phyloP scores from a whole-genome alignment of 2,888 invertebrate species.

The Ischnus inquisitorius region DNA sequence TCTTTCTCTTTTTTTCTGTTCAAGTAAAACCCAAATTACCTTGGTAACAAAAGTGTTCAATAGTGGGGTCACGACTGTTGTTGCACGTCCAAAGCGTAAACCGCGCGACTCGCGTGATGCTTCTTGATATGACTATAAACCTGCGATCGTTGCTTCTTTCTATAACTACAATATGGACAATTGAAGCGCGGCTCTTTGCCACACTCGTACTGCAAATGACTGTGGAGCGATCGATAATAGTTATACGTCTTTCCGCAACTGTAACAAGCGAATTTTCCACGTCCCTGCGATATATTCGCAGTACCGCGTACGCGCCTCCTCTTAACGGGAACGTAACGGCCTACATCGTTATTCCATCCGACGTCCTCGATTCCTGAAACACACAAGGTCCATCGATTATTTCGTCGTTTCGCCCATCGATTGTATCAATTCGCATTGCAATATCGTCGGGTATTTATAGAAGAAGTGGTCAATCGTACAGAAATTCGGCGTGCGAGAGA shows the following conservation, averaged over 20 bases:
- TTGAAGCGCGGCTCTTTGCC: conserved; percentile 80
- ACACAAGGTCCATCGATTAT: conserved; percentile 1
- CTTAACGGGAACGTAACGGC: conserved; percentile 16
- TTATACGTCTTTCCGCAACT: conserved; percentile 63
- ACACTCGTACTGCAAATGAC: conserved; percentile 83
- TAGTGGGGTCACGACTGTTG: conserved; percentile 16
- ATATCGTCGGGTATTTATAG: not conserved
- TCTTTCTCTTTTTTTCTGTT: not conserved
- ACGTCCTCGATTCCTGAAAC: conserved; percentile 51
- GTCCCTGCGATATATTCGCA: not conserved
- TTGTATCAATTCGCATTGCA: conserved; percentile 18
- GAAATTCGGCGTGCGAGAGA: not conserved
- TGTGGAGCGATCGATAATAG: conserved; percentile 61
- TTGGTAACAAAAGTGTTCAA: conserved; percentile 1
- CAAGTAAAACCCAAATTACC: not conserved
- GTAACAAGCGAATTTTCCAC: conserved; percentile 67
- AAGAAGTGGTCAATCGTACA: not conserved
- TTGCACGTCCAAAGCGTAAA: conserved; percentile 74
- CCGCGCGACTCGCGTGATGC: conserved; percentile 72
- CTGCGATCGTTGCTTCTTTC: conserved; percentile 77
- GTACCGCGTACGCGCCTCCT: not conserved
- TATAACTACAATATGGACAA: conserved; percentile 79
- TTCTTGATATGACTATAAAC: conserved; percentile 79
- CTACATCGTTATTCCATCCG: conserved; percentile 1
- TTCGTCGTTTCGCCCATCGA: conserved; percentile 64